Evolutionary conservation across 2,797 vertebrate genomes (phyloP), one percentile per base, ranked within the genome.

Genomic region (Sebastes iracundus): DNA sequence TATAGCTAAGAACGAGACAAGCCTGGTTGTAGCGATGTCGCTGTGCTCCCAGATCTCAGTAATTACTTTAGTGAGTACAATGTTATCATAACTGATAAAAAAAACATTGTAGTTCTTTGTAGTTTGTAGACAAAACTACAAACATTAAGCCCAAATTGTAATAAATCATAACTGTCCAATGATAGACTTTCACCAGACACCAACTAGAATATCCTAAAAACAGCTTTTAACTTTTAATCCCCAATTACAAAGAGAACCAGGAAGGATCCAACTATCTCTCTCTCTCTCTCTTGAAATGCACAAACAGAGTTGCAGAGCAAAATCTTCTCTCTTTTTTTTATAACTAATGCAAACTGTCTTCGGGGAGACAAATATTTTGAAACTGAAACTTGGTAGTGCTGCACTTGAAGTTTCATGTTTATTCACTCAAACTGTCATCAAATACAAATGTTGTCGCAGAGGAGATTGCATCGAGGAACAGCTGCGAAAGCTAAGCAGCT

Each of bases 401-500:
- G 22, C 62, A 20, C 69, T 79, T 49, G 10, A 30, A 10, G 55
- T 71, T 73, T 66, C 28, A 13, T 75, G 79, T 66, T 78, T 9
- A 71, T 62, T 74, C 60, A 55, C 22, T 65, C 70, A 30, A 42
- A 56, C 52, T 72, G 80, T 82, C 85, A 74, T 85, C 64, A 69
- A 42, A 64, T 38, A 65, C 61, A 86, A 28, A 74, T 2, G 85
- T 49, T 69, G 25, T 73, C 7, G 3, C 4, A 0, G 75, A 64
- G 64, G 52, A 84, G 72, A 63, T 10, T 6, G 77, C 76, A 16
- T 33, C 1, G 3, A 62, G 81, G 75, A 86, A 32, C 82, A 85
- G 83, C 86, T 88, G 90, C 65, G 30, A 10, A 27, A 59, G 62
- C 66, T 0, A 10, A 80, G 86, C 85, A 84, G 83, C 87, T 87